phyloP scores from a whole-genome alignment of 2,113 vertebrate genomes.

The Pongo abelii region DNA sequence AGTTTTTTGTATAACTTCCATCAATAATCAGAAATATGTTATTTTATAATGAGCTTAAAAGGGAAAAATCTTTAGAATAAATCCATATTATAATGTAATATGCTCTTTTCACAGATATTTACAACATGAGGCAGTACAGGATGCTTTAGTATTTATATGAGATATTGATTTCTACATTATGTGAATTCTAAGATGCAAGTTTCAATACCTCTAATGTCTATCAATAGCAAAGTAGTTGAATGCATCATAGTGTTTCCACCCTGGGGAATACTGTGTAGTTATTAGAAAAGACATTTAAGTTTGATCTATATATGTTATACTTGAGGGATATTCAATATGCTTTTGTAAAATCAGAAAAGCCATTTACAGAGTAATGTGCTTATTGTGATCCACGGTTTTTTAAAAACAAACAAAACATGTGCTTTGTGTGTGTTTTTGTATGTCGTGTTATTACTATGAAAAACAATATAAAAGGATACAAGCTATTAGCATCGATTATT shows the following conservation, averaged over 20 bases:
- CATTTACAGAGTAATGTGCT: neutral
- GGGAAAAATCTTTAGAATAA: neutral
- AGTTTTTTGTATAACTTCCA: neutral
- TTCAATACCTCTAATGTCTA: neutral
- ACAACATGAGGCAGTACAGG: neutral
- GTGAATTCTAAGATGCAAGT: neutral
- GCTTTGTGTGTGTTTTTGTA: neutral
- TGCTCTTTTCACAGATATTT: neutral
- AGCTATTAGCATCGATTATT: neutral
- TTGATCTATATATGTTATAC: neutral
- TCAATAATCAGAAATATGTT: neutral
- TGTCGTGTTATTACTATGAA: neutral
- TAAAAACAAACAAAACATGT: neutral
- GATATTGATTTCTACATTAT: neutral
- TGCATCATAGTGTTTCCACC: neutral
- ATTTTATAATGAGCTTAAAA: neutral
- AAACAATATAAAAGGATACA: neutral
- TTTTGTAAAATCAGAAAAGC: neutral
- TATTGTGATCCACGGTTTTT: neutral
- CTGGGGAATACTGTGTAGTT: neutral
- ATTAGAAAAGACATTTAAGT: constrained; percentile 28
- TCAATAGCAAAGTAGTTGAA: neutral
- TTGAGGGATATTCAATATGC: neutral
- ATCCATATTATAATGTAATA: neutral
- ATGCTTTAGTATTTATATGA: neutral